These are phyloP conservation scores for Eurypyga helias DNA, from an alignment of 2,113 vertebrate species.

Conservation along the genomic window DNA sequence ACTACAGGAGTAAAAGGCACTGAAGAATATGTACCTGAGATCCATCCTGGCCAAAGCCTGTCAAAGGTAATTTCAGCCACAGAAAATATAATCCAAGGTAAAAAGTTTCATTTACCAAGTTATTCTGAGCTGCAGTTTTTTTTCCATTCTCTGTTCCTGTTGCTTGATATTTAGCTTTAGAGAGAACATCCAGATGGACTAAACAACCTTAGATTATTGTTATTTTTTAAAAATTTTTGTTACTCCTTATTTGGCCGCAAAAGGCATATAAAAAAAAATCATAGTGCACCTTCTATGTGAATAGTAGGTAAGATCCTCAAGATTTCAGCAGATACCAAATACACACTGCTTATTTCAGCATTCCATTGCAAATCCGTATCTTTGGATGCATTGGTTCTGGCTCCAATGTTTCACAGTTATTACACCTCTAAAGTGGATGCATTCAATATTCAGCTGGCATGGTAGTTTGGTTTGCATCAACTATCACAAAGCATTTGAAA, in stretches of 20 bases:
- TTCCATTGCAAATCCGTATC: neutral
- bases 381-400: neutral
- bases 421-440: neutral
- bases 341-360: neutral
- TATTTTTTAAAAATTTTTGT: neutral
- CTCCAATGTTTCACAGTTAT: neutral
- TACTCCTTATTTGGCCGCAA: neutral
- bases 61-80: neutral
- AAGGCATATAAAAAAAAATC: neutral
- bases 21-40: neutral
- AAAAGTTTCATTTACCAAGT: neutral
- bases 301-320: neutral
- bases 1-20: neutral
- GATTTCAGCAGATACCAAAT: neutral
- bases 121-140: neutral
- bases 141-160: neutral
- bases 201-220: neutral
- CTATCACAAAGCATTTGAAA: neutral
- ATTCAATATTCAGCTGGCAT: neutral
- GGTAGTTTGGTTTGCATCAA: neutral
- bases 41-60: neutral
- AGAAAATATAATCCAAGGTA: neutral
- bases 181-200: neutral
- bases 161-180: neutral
- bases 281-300: neutral